Evolutionary conservation across 2,113 vertebrate species (phyloP), one percentile per base, ranked within the genome.

Genomic region (Sebastes schlegelii): DNA sequence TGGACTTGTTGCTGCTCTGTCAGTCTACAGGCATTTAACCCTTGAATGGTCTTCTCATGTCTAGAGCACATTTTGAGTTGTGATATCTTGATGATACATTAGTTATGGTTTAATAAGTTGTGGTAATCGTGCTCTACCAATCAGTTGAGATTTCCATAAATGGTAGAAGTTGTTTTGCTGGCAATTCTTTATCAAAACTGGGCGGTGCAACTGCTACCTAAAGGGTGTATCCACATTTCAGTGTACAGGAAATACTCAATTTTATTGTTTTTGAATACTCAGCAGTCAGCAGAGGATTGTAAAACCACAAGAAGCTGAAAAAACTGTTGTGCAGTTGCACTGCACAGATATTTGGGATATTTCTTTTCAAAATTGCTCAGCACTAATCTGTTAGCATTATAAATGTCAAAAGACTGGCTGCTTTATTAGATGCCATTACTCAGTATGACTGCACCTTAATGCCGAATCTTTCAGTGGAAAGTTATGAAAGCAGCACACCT

Each of bases 381-480:
- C 34, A 34, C 34, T 34, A 34, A 34, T 34, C 34, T 34, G 4
- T 34, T 34, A 34, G 34, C 4, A 57, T 21, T 19, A 77, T 77
- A 63, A 86, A 78, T 78, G 23, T 86, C 51, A 61, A 66, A 61
- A 0, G 1, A 26, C 1, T 2, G 4, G 13, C 6, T 21, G 42
- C 58, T 69, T 71, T 66, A 70, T 34, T 34, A 34, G 34, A 34
- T 16, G 43, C 49, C 51, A 65, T 67, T 48, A 11, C 55, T 23
- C 66, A 62, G 19, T 45, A 11, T 34, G 14, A 26, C 1, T 42
- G 21, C 26, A 57, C 23, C 8, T 34, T 16, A 23, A 42, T 1
- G 2, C 60, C 1, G 0, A 43, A 14, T 12, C 10, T 54, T 9
- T 48, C 4, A 57, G 9, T 17, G 16, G n/a, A 21, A 49, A 6